Conservation (phyloP, 1,140 invertebrate genomes). For the Pteromalus puparum region DNA sequence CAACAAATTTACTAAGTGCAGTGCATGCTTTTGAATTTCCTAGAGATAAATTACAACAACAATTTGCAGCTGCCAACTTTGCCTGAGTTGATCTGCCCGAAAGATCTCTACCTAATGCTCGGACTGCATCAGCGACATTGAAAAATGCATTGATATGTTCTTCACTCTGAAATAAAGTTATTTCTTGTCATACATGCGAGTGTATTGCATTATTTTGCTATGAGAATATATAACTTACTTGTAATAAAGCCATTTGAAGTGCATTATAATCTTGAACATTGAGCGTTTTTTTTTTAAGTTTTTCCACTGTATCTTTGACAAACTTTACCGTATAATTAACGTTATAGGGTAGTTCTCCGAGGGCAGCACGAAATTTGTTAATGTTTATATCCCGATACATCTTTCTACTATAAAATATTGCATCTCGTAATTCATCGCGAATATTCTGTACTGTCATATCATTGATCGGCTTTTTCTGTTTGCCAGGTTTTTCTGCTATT, state of each 20-base stretch:
- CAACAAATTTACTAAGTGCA: conserved; percentile 64
- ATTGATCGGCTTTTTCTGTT: not conserved
- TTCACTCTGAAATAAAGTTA: conserved; percentile 60
- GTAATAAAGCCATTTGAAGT: conserved; percentile 67
- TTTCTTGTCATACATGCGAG: conserved; percentile 31
- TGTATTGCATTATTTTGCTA: conserved; percentile 13
- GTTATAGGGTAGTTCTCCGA: conserved; percentile 56
- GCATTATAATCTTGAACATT: conserved; percentile 60
- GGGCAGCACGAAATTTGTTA: conserved; percentile 60
- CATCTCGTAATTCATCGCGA: conserved; percentile 54
- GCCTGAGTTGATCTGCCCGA: conserved; percentile 64
- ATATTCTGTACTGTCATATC: conserved; percentile 48
- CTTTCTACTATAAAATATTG: conserved; percentile 58
- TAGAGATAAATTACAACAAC: conserved; percentile 72
- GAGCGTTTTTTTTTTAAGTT: conserved; percentile 64
- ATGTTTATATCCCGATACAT: conserved; percentile 50
- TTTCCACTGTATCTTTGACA: conserved; percentile 56
- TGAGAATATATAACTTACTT: conserved; percentile 59
- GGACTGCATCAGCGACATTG: conserved; percentile 62
- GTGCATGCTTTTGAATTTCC: conserved; percentile 69
- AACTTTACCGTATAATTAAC: conserved; percentile 54
- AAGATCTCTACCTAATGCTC: conserved; percentile 66
- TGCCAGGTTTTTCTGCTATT: not conserved
- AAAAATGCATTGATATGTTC: conserved; percentile 69
- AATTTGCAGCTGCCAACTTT: conserved; percentile 68